phyloP scores from a whole-genome alignment of 2,113 vertebrate genomes.

The Alligator sinensis region DNA sequence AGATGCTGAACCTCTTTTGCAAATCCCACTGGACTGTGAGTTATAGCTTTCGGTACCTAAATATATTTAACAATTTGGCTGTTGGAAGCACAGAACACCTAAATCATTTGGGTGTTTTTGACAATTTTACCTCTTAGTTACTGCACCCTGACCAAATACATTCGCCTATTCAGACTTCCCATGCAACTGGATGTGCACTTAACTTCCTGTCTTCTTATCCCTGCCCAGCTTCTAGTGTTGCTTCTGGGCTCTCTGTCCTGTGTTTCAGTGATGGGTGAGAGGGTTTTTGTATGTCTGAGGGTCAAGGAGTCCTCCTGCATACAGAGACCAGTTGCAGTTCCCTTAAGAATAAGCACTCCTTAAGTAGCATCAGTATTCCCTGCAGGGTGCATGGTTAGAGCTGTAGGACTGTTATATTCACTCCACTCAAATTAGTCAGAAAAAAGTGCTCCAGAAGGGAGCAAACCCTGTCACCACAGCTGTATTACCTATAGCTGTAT shows the following conservation, averaged over 20 bases:
- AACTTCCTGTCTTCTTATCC: neutral
- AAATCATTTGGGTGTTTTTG: constrained; percentile 30
- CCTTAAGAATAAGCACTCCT: neutral
- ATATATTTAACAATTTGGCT: constrained; percentile 56
- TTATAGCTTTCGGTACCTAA: constrained; percentile 68
- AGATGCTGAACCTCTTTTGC: neutral
- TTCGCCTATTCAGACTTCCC: constrained; percentile 12
- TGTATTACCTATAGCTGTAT: neutral
- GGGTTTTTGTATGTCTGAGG: neutral
- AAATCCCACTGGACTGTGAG: constrained; percentile 61
- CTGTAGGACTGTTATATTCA: neutral
- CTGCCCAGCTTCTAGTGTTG: neutral
- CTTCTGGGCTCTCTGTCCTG: neutral
- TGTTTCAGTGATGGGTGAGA: neutral
- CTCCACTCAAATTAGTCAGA: neutral
- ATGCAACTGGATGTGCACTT: neutral
- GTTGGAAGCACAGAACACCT: constrained; percentile 44
- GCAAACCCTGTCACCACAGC: neutral
- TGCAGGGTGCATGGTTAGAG: neutral
- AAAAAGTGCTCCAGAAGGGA: neutral
- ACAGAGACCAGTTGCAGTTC: neutral
- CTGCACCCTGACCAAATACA: constrained; percentile 37
- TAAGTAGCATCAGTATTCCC: neutral
- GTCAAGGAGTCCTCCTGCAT: neutral
- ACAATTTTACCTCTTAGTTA: neutral